These are phyloP conservation scores for Xenentodon cancila DNA, from an alignment of 2,797 vertebrate species.

Conservation along the genomic window DNA sequence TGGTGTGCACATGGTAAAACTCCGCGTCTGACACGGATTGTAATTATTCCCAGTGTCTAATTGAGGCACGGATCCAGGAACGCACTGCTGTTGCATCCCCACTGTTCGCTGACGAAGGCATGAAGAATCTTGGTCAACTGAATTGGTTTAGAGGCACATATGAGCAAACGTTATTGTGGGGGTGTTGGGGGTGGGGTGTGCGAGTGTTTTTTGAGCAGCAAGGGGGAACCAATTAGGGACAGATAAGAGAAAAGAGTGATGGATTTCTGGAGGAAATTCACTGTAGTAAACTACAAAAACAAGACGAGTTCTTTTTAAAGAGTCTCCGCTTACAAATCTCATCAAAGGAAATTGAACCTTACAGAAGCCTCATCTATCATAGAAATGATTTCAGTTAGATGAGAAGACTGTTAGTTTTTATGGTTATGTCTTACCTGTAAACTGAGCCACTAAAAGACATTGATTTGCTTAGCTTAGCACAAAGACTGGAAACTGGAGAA, in stretches of 20 bases:
- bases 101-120: not conserved
- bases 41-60: not conserved
- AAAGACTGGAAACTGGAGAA: not conserved
- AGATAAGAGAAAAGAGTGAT: constrained; percentile 33
- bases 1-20: not conserved
- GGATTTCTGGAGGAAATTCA: constrained; percentile 29
- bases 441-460: not conserved
- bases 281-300: not conserved
- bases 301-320: not conserved
- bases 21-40: not conserved
- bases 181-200: not conserved
- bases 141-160: constrained; percentile 4
- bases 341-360: too few species aligned
- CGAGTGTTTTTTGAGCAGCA: constrained; percentile 5
- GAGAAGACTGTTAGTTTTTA: too few species aligned
- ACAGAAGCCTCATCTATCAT: too few species aligned
- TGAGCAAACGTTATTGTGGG: not conserved
- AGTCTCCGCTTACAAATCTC: not conserved
- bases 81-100: not conserved
- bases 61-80: not conserved
- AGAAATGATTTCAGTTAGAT: too few species aligned
- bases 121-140: not conserved
- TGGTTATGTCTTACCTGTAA: not conserved
- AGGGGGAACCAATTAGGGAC: constrained; percentile 20
- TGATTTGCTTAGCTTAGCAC: not conserved